Evolutionary conservation across 2,113 vertebrate genomes (phyloP).

Genomic region (Strix uralensis): DNA sequence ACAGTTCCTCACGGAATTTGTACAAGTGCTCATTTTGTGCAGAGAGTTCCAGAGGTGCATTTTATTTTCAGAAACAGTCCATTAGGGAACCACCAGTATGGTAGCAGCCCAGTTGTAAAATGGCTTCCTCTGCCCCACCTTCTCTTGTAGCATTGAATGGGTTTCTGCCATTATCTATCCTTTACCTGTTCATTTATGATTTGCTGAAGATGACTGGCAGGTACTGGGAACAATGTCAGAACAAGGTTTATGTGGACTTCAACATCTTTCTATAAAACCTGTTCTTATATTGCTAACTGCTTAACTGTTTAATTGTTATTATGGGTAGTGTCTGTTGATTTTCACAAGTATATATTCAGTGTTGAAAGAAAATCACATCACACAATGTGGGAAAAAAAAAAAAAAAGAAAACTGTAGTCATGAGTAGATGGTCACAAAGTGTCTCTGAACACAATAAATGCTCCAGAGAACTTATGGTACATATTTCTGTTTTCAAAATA

Average conservation of each 20-base stretch:
- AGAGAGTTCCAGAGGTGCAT: not conserved
- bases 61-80: not conserved
- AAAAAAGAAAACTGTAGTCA: not conserved
- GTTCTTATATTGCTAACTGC: not conserved
- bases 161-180: not conserved
- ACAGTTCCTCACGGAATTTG: not conserved
- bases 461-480: not conserved
- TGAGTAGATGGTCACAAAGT: not conserved
- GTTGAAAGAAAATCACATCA: not conserved
- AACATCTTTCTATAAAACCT: not conserved
- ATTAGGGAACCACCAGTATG: fast-evolving
- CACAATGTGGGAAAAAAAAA: not conserved
- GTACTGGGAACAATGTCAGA: not conserved
- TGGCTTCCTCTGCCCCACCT: fast-evolving
- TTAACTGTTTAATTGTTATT: not conserved
- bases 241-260: not conserved
- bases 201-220: not conserved
- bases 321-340: not conserved
- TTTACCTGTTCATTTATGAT: not conserved
- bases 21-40: not conserved
- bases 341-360: not conserved
- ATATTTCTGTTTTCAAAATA: not conserved
- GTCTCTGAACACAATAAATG: not conserved
- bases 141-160: not conserved
- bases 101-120: not conserved